Conservation (phyloP, 2,888 invertebrate species). For the Automeris io region DNA sequence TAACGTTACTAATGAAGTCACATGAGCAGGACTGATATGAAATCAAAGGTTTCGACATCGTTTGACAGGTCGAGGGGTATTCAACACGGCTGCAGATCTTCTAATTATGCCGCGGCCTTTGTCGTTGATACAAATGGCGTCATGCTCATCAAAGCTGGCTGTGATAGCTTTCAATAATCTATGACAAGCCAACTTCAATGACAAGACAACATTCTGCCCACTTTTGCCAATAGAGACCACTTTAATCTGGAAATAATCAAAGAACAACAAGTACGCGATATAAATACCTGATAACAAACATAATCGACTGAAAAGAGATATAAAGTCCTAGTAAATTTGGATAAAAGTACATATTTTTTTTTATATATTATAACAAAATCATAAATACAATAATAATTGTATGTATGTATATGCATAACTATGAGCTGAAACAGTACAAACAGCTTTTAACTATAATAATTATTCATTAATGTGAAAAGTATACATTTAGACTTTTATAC, state of each 20-base stretch:
- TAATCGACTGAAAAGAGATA: not conserved
- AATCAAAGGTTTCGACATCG: too few species aligned
- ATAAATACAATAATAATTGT: too few species aligned
- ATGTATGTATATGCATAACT: too few species aligned
- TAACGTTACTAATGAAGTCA: too few species aligned
- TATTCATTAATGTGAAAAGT: too few species aligned
- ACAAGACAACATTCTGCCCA: constrained; percentile 71
- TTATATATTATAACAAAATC: not conserved
- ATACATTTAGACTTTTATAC: too few species aligned
- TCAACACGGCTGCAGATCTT: too few species aligned
- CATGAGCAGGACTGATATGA: too few species aligned
- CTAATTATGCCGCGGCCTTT: not conserved
- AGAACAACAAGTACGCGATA: not conserved
- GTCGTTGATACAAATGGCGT: constrained; percentile 61
- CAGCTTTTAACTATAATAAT: too few species aligned
- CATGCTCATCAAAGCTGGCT: constrained; percentile 97
- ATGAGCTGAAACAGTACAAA: too few species aligned
- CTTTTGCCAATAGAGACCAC: constrained; percentile 19
- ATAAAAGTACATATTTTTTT: not conserved
- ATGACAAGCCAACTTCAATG: constrained; percentile 91
- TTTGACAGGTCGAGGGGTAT: too few species aligned
- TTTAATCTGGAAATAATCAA: constrained; percentile 1
- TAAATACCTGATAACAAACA: too few species aligned
- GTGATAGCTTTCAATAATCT: constrained; percentile 87
- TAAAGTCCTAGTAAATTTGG: not conserved